Evolutionary conservation across 2,113 vertebrate species (phyloP).

Genomic region (Urocolius indicus): DNA sequence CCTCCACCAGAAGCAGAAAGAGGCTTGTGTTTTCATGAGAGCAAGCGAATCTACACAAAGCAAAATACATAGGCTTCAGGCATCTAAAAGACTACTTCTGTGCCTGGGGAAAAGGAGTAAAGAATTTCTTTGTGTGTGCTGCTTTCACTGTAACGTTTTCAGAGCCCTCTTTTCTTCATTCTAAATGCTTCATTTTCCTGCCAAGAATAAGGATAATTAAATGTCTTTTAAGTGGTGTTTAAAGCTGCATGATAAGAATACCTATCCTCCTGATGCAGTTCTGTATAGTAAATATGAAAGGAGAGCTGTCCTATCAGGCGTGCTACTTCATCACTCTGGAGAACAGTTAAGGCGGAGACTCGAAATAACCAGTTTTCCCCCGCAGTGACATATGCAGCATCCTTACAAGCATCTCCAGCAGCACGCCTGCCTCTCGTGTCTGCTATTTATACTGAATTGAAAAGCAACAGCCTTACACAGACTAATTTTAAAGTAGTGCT

Average conservation of each 20-base stretch:
- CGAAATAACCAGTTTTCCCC: slow-evolving; percentile 39
- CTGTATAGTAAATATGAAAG: slow-evolving; percentile 4
- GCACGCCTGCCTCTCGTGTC: not conserved
- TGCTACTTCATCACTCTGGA: not conserved
- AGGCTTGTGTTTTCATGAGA: slow-evolving; percentile 29
- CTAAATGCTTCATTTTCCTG: slow-evolving; percentile 37
- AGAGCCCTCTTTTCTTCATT: slow-evolving; percentile 14
- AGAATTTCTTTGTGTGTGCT: slow-evolving; percentile 19
- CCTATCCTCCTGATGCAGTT: slow-evolving; percentile 7
- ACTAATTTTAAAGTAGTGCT: slow-evolving; percentile 22
- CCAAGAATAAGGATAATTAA: slow-evolving; percentile 52
- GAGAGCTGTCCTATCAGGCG: not conserved
- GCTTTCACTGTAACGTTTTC: slow-evolving; percentile 32
- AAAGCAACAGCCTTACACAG: slow-evolving; percentile 10
- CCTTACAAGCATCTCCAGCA: slow-evolving; percentile 22
- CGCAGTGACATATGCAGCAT: slow-evolving; percentile 23
- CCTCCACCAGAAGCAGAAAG: not conserved
- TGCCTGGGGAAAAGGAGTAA: slow-evolving; percentile 34
- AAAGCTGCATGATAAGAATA: slow-evolving; percentile 33
- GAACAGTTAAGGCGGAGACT: not conserved
- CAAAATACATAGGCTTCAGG: slow-evolving; percentile 22
- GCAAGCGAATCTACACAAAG: slow-evolving; percentile 10
- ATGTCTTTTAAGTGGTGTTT: slow-evolving; percentile 29
- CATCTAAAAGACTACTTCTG: slow-evolving; percentile 11
- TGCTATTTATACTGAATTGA: slow-evolving; percentile 37